Conservation (phyloP, 2,888 invertebrate genomes). For the Dione vanillae region DNA sequence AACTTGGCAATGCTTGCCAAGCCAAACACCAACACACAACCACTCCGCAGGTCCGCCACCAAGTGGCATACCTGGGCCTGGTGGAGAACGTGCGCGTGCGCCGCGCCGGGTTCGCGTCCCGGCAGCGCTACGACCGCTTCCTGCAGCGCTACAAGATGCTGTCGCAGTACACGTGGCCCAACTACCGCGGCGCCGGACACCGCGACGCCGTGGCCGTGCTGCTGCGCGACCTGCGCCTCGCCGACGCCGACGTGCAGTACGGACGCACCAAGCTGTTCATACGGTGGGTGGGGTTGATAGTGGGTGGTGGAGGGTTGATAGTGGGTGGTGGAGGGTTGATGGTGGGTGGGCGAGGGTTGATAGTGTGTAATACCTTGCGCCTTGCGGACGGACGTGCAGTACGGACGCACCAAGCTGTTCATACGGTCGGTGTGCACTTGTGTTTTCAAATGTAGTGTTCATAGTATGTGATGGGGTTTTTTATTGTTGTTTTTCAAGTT, state of each 20-base stretch:
- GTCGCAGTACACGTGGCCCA: conserved; percentile 98
- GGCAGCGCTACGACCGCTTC: conserved; percentile 97
- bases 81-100: conserved; percentile 98
- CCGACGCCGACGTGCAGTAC: conserved; percentile 91
- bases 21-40: too few relatives aligned
- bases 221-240: conserved; percentile 89
- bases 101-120: conserved; percentile 98
- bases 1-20: too few relatives aligned
- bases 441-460: too few relatives aligned
- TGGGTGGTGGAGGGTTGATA: not conserved
- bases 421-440: conserved; percentile 83
- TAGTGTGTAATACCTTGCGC: too few relatives aligned
- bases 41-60: conserved; percentile 83
- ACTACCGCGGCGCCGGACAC: conserved; percentile 91
- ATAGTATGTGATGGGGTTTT: not conserved
- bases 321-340: too few relatives aligned
- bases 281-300: conserved; percentile 65
- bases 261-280: conserved; percentile 88
- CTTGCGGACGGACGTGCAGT: not conserved
- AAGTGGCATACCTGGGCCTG: conserved; percentile 94
- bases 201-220: conserved; percentile 94
- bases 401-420: conserved; percentile 93
- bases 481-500: too few relatives aligned
- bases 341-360: too few relatives aligned
- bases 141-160: conserved; percentile 98